Conservation (phyloP, 2,113 vertebrate species). For the Ranitomeya variabilis region DNA sequence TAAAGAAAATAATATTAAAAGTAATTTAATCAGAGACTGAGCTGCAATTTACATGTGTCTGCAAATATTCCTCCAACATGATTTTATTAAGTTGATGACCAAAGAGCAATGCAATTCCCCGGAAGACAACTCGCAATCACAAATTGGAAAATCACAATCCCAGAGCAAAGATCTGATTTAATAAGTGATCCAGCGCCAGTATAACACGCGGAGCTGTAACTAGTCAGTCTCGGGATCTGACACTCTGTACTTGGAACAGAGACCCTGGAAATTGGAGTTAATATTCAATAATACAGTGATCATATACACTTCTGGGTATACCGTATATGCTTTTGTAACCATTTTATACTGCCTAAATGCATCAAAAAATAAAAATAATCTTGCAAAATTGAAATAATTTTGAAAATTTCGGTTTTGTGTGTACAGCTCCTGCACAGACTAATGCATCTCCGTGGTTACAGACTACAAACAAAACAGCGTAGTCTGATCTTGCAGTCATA, state of each 20-base stretch:
- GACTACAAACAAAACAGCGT: no score
- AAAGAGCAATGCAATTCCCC: neutral
- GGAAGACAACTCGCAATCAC: slow-evolving; percentile 4
- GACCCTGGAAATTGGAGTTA: no score
- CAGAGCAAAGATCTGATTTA: slow-evolving; percentile 14
- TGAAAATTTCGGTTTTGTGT: no score
- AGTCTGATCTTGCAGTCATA: no score
- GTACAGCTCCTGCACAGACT: no score
- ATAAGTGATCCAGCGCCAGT: neutral
- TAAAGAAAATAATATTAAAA: slow-evolving; percentile 5
- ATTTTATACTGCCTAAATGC: no score
- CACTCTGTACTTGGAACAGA: neutral
- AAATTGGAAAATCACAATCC: slow-evolving; percentile 1
- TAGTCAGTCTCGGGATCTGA: slow-evolving; percentile 2
- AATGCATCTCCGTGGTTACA: no score
- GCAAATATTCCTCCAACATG: neutral
- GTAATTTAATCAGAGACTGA: slow-evolving; percentile 18
- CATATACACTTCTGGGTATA: no score
- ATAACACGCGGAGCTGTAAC: neutral
- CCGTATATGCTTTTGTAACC: no score
- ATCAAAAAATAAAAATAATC: no score
- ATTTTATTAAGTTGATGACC: slow-evolving; percentile 23
- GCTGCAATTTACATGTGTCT: slow-evolving; percentile 23
- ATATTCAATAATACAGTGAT: neutral
- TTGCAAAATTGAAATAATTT: no score